Percentiles rank a stretch among this genome's conserved stretches.
phyloP scores from a whole-genome alignment of 2,113 vertebrate species.

The Sigmodon hispidus region DNA sequence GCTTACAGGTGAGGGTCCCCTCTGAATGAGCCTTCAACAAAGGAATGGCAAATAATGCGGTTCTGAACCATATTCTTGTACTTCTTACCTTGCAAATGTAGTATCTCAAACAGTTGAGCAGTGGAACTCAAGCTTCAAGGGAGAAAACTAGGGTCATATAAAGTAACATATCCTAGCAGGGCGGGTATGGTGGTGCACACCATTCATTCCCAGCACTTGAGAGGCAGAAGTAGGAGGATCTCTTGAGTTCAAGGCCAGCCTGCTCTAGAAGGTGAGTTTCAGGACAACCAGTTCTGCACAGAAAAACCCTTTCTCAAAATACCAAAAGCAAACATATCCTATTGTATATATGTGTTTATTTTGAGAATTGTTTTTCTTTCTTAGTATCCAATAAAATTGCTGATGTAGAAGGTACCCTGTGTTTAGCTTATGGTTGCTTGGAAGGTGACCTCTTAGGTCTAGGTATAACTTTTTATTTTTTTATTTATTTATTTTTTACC shows the following conservation, averaged over 20 bases:
- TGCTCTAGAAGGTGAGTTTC: background rate
- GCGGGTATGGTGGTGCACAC: background rate
- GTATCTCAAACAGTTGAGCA: background rate
- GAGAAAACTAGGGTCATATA: background rate
- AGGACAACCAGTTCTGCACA: background rate
- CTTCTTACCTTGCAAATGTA: background rate
- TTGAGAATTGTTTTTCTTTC: background rate
- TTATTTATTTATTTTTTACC: too few species aligned
- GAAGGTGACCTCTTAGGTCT: slow-evolving; percentile 25
- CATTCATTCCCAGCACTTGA: background rate
- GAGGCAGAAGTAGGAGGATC: background rate
- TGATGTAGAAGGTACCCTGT: background rate
- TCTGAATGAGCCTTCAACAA: slow-evolving; percentile 20
- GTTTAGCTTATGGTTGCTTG: background rate
- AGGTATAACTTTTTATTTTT: background rate
- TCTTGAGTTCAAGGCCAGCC: background rate
- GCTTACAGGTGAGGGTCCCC: background rate
- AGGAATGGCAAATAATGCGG: background rate
- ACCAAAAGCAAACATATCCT: background rate
- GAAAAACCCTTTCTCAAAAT: background rate
- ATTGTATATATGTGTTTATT: background rate
- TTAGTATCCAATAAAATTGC: slow-evolving; percentile 17
- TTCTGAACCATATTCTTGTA: background rate
- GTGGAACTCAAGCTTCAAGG: background rate
- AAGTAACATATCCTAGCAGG: background rate